Base-by-base conservation (phyloP, 1,140 invertebrate genomes). In the Sarcophaga bullata region DNA sequence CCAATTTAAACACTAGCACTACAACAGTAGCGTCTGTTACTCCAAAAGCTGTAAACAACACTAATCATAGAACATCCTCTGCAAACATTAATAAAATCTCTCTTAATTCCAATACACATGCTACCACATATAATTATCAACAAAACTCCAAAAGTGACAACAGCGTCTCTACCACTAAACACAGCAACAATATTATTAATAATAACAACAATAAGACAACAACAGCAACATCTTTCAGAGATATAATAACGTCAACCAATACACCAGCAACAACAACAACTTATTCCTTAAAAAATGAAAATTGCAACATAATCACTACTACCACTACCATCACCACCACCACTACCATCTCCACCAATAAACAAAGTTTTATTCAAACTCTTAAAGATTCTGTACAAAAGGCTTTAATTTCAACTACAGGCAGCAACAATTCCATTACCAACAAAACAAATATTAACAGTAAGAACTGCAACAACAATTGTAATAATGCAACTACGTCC, bases 371-470 rank as follows among this genome's bases (percentile, higher is more conserved):
- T 92, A 81, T 78, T 52, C 48, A 78, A 19, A 78, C 48, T 50
- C 48, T 78, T 50, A 91, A 90, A 84, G 91, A 92, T 82, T 90
- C 92, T 73, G 87, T 92, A 17, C 91, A 88, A 83, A 92, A 81
- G 84, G 86, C 85, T 48, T 88, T 83, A 85, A 86, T 75, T n/a
- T 81, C 50, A 50, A 82, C 19, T 8, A 80, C 58, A 15, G 75
- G 48, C 52, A 83, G 54, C 19, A 75, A 19, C 68, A 82, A 80
- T 17, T 15, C 78, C 17, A 1, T 81, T 72, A 6, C 82, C 86
- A 48, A 58, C 7, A 78, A 78, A 50, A 8, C 10, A 19, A 7
- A n/a, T 7, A 58, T n/a, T 10, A 19, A 68, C 19, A 58, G n/a
- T 58, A 68, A 68, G 8, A 68, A 68, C 19, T 52, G 75, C 50